phyloP scores from a whole-genome alignment of 1,140 invertebrate species.

The Drosophila tropicalis region DNA sequence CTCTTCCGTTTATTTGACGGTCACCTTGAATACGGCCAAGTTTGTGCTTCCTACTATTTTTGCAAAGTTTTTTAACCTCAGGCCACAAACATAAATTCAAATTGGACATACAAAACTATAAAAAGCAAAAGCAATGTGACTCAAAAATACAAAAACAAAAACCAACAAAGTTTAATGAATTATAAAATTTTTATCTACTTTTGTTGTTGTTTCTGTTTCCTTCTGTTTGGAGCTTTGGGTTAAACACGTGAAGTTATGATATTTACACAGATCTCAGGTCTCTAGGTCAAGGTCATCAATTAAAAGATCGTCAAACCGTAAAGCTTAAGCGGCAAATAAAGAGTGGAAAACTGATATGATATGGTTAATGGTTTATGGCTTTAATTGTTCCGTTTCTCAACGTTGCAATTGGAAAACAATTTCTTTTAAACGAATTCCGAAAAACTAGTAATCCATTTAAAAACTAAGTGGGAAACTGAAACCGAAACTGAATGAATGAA shows the following conservation, averaged over 20 bases:
- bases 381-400: no score
- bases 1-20: not conserved
- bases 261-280: conserved; percentile 6
- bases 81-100: conserved; percentile 19
- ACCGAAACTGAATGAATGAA: no score
- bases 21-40: conserved; percentile 20
- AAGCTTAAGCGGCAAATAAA: not conserved
- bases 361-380: no score
- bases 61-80: conserved; percentile 18
- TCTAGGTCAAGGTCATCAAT: conserved; percentile 4
- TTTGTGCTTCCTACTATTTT: conserved; percentile 5
- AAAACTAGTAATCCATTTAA: no score
- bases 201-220: not conserved
- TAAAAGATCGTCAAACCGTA: not conserved
- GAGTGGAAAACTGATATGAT: not conserved
- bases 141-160: conserved; percentile 3
- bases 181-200: conserved; percentile 3
- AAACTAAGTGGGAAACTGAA: no score
- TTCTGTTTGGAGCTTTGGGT: not conserved
- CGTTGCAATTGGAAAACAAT: no score
- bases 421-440: no score
- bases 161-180: not conserved
- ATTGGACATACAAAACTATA: conserved; percentile 11
- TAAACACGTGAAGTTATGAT: conserved; percentile 10
- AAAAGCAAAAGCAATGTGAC: conserved; percentile 4